Conservation (phyloP, 2,888 invertebrate species). For the Leptogaster cylindrica region DNA sequence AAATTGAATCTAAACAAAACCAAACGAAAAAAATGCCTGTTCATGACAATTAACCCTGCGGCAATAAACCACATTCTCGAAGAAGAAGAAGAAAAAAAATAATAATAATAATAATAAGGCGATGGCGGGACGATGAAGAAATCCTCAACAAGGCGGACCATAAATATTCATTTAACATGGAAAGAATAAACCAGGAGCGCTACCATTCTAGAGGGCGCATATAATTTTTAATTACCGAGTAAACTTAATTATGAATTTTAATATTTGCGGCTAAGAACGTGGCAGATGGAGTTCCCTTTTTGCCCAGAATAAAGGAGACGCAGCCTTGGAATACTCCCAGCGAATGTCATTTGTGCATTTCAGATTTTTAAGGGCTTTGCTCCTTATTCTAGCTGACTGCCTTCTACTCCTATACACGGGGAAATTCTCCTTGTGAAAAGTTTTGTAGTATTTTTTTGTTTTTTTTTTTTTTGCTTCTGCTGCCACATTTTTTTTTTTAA, state of each 20-base stretch:
- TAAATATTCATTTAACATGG: conserved; percentile 41
- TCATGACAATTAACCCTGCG: conserved; percentile 36
- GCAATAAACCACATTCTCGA: conserved; percentile 37
- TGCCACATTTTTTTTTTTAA: background rate
- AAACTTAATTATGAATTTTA: conserved; percentile 63
- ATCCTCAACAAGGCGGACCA: conserved; percentile 38
- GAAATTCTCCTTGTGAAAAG: too few relatives aligned
- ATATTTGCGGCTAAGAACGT: conserved; percentile 53
- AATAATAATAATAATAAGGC: conserved; percentile 1
- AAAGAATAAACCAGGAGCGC: conserved; percentile 29
- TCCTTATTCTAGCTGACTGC: conserved; percentile 28
- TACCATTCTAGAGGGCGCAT: conserved; percentile 29
- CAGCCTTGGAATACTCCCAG: conserved; percentile 20
- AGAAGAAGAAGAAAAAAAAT: conserved; percentile 18
- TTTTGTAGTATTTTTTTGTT: too few relatives aligned
- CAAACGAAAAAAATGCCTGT: conserved; percentile 28
- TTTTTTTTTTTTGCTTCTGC: background rate
- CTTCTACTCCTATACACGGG: background rate
- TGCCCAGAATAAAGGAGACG: conserved; percentile 23
- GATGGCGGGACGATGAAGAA: conserved; percentile 8
- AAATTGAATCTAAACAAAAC: conserved; percentile 37
- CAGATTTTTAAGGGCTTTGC: conserved; percentile 27
- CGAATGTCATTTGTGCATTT: conserved; percentile 36
- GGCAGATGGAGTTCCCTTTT: conserved; percentile 36
- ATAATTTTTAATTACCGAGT: conserved; percentile 63